Evolutionary conservation across 2,113 vertebrate genomes (phyloP).

Genomic region (Isurus oxyrinchus): DNA sequence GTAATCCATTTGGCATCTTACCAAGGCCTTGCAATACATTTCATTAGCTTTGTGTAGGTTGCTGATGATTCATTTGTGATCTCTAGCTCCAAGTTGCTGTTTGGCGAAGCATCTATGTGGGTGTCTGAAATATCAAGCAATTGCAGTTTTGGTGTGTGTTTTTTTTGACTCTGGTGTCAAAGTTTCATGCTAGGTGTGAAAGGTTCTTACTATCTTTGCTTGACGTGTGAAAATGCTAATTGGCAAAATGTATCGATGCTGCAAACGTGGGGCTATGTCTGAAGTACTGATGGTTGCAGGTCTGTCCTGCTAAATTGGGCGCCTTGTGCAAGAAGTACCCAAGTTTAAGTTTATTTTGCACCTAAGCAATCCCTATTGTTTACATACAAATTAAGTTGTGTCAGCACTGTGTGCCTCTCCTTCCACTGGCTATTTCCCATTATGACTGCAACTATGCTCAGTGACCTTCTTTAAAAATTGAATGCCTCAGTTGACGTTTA

Average conservation of each 20-base stretch:
- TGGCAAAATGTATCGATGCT: not conserved
- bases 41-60: not conserved
- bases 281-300: not conserved
- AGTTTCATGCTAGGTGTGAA: not conserved
- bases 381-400: not conserved
- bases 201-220: not conserved
- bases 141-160: not conserved
- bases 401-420: not conserved
- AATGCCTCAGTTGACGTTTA: not conserved
- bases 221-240: not conserved
- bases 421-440: not conserved
- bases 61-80: not conserved
- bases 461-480: not conserved
- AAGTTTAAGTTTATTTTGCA: not conserved
- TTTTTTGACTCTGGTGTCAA: not conserved
- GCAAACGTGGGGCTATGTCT: not conserved
- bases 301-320: not conserved
- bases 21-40: not conserved
- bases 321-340: not conserved
- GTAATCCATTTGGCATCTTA: not conserved
- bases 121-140: not conserved
- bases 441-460: not conserved
- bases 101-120: not conserved
- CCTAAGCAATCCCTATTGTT: not conserved
- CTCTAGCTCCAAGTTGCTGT: not conserved